Conservation (phyloP, 2,113 vertebrate genomes). For the Ammospiza caudacuta region DNA sequence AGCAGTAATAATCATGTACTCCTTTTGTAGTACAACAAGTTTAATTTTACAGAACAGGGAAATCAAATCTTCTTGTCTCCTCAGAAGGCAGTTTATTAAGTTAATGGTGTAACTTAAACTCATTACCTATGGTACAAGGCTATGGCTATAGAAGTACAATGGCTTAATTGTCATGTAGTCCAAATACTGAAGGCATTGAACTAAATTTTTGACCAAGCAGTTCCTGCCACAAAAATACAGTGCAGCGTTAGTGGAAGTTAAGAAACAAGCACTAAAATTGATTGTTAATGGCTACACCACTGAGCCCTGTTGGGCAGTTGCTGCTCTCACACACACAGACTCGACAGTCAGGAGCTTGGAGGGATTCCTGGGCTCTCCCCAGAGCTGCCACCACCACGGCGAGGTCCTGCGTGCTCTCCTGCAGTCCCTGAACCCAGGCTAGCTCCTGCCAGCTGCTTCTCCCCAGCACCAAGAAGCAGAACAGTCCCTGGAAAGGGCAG, state of each 20-base stretch:
- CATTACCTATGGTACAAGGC: neutral
- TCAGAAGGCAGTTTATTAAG: neutral
- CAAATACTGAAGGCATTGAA: neutral
- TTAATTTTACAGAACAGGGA: neutral
- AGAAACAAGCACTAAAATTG: neutral
- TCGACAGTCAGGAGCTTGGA: accelerated
- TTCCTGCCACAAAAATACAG: neutral
- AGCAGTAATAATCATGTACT: neutral
- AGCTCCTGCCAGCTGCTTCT: neutral
- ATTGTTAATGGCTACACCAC: neutral
- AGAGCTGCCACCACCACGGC: accelerated
- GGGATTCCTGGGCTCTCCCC: neutral
- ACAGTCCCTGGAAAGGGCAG: neutral
- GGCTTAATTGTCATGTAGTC: neutral
- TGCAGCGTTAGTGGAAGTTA: neutral
- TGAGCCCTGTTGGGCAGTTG: neutral
- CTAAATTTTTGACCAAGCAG: neutral
- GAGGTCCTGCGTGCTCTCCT: neutral
- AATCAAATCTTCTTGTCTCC: neutral
- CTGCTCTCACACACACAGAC: accelerated
- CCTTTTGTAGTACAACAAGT: neutral
- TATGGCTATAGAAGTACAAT: neutral
- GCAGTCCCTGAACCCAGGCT: neutral
- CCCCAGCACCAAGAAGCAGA: neutral
- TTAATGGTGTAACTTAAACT: neutral